Evolutionary conservation across 2,888 invertebrate genomes (phyloP), one percentile per base, ranked within the genome.

Genomic region (Harmothoe impar): DNA sequence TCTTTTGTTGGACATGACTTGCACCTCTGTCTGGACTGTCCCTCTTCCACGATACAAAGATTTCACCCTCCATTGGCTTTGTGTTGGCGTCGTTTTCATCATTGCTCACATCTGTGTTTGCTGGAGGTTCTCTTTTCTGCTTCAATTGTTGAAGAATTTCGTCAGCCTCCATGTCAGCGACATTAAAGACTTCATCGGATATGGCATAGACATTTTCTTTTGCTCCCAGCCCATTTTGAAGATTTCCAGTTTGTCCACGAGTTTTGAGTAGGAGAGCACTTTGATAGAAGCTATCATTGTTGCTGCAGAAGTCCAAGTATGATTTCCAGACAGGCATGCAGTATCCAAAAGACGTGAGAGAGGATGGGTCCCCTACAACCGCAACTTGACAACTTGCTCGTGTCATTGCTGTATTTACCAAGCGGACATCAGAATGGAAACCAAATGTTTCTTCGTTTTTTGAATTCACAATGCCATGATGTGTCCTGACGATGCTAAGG

Each of bases 381-480:
- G 94, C 94, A 20, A 95, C 94, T 54, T 94, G 92, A 0, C 94
- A 94, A 92, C 95, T 94, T n/a, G 95, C 94, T 54, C 95, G 91
- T 0, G 95, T 95, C 33, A 95, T 91, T 0, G 95, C 95, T 5
- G 95, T 95, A 92, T 95, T 95, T 23, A 95, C 92, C 29, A 95
- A 93, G 90, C 95, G 95, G 0, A 93, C 91, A 89, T 95, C 94
- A 10, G 94, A 94, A 56, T 95, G 92, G 92, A 95, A 95, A 31
- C 95, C 95, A 90, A 94, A 94, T 90, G 95, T 94, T 43, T 92
- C 92, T 12, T 93, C 93, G 29, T 92, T 29, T 12, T 12, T 25
- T 92, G 10, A 89, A 86, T 0, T 92, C 91, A 93, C 92, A 77
- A 94, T 92, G 84, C 94, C 88, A 89, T 94, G 92, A 15, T 93